Evolutionary conservation across 2,113 vertebrate genomes (phyloP).

Genomic region (Hepsetus odoe): DNA sequence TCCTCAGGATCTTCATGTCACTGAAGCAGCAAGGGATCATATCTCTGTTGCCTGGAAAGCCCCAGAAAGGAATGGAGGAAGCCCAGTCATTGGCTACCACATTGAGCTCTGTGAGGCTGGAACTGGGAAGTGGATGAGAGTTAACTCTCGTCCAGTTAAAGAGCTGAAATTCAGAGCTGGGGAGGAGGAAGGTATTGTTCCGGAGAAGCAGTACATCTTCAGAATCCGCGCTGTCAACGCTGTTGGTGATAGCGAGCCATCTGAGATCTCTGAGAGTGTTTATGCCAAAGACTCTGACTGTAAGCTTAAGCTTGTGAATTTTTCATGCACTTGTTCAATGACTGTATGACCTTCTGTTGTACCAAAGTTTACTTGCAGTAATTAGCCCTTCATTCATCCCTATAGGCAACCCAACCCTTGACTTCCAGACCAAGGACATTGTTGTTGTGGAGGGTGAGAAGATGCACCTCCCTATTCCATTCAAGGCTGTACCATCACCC

Average conservation of each 20-base stretch:
- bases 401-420: conserved; percentile 90
- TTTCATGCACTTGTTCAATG: not conserved
- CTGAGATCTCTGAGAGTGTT: conserved; percentile 94
- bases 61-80: conserved; percentile 90
- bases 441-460: conserved; percentile 94
- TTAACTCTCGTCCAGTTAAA: conserved; percentile 95
- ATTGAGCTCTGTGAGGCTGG: conserved; percentile 94
- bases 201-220: conserved; percentile 94
- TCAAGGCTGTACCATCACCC: conserved; percentile 89
- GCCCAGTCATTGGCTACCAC: conserved; percentile 90
- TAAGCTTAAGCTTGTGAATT: conserved; percentile 71
- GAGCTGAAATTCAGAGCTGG: conserved; percentile 86
- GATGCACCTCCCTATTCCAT: conserved; percentile 89
- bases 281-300: conserved; percentile 95
- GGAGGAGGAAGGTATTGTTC: conserved; percentile 89
- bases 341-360: not conserved
- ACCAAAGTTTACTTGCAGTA: not conserved
- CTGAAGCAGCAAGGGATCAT: conserved; percentile 88
- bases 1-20: conserved; percentile 92
- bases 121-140: conserved; percentile 97
- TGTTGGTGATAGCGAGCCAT: conserved; percentile 92
- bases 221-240: conserved; percentile 95
- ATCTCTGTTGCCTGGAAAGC: conserved; percentile 93
- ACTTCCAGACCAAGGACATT: conserved; percentile 90
- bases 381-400: conserved; percentile 25